Evolutionary conservation across 2,888 invertebrate genomes (phyloP).

Genomic region (Steinernema hermaphroditum): DNA sequence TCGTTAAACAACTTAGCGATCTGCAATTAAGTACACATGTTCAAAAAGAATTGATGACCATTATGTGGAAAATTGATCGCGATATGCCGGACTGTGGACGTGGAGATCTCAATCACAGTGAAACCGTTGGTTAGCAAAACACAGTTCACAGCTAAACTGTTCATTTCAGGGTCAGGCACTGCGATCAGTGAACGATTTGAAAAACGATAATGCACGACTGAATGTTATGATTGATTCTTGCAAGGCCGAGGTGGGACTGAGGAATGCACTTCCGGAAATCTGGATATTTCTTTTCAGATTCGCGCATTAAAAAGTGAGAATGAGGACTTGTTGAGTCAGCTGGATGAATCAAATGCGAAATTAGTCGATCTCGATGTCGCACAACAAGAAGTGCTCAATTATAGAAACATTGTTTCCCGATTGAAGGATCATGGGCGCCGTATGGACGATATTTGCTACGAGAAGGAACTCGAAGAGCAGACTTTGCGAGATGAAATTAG

Average conservation of each 20-base stretch:
- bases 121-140: too few species aligned
- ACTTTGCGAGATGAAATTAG: not conserved
- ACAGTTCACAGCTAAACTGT: too few species aligned
- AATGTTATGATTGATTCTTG: too few species aligned
- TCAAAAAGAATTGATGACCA: not conserved
- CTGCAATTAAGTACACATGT: not conserved
- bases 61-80: not conserved
- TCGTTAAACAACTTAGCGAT: not conserved
- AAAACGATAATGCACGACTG: too few species aligned
- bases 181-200: too few species aligned
- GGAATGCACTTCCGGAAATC: too few species aligned
- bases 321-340: not conserved
- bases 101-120: too few species aligned
- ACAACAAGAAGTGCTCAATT: not conserved
- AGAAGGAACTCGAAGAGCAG: not conserved
- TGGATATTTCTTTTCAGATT: too few species aligned
- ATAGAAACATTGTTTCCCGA: not conserved
- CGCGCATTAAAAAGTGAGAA: not conserved
- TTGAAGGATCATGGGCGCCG: not conserved
- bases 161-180: too few species aligned
- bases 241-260: too few species aligned
- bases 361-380: constrained; percentile 4
- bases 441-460: too few species aligned
- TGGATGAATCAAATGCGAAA: not conserved
- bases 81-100: constrained; percentile 1